These are phyloP conservation scores for Drosophila bocqueti DNA, from an alignment of 1,140 invertebrate species.

Conservation along the genomic window DNA sequence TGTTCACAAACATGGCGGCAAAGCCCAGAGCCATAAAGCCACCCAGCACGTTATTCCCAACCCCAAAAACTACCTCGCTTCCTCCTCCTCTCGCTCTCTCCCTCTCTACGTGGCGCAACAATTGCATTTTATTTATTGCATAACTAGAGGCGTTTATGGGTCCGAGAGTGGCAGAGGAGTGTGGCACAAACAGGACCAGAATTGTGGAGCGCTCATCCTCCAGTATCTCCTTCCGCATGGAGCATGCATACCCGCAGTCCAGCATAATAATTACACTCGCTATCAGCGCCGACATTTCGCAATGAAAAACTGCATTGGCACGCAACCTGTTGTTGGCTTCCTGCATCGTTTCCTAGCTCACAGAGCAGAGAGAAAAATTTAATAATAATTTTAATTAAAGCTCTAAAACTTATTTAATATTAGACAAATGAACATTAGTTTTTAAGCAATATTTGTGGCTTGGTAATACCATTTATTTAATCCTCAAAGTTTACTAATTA, in stretches of 20 bases:
- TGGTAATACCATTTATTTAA: not conserved
- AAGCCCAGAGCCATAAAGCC: constrained; percentile 16
- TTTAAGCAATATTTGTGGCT: not conserved
- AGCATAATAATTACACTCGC: constrained; percentile 79
- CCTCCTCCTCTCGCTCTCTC: not conserved
- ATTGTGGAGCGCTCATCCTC: constrained; percentile 21
- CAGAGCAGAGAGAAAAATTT: not conserved
- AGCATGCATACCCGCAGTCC: constrained; percentile 40
- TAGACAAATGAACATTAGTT: not conserved
- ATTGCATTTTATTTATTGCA: constrained; percentile 82
- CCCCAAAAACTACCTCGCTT: not conserved
- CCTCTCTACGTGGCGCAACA: constrained; percentile 46
- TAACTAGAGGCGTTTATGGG: constrained; percentile 75
- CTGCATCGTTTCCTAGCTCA: constrained; percentile 1
- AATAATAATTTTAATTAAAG: not conserved
- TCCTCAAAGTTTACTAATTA: not conserved
- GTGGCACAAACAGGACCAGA: constrained; percentile 14
- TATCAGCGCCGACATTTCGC: constrained; percentile 73
- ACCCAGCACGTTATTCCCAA: not conserved
- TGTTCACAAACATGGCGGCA: constrained; percentile 74
- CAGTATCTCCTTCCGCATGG: constrained; percentile 1
- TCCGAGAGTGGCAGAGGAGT: constrained; percentile 17
- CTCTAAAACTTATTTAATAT: not conserved
- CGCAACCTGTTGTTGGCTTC: constrained; percentile 69
- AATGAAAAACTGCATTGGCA: constrained; percentile 74